Evolutionary conservation across 2,113 vertebrate genomes (phyloP).

Genomic region (Gymnorhina tibicen): DNA sequence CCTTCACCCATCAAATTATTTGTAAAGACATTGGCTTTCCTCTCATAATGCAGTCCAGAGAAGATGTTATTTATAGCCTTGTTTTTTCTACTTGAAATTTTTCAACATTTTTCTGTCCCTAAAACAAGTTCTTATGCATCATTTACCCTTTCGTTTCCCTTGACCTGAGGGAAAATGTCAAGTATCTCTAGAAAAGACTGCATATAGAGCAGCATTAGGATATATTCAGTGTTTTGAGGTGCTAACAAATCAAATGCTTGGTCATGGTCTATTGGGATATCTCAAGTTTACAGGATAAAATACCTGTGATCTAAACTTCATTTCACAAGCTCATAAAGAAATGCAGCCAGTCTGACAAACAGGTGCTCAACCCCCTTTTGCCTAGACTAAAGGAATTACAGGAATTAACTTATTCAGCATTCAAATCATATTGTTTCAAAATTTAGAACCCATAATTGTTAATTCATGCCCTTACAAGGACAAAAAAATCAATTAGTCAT

Average conservation of each 20-base stretch:
- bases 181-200: background rate
- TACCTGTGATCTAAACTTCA: background rate
- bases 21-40: fast-evolving
- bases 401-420: background rate
- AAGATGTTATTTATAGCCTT: background rate
- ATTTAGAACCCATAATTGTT: background rate
- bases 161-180: background rate
- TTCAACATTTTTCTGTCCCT: background rate
- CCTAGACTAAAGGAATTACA: background rate
- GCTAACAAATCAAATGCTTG: background rate
- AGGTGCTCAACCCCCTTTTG: background rate
- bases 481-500: background rate
- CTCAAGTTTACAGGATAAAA: background rate
- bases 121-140: background rate
- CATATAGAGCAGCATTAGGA: background rate
- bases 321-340: background rate
- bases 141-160: background rate
- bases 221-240: background rate
- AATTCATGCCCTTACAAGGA: background rate
- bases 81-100: background rate
- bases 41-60: background rate
- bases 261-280: background rate
- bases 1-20: background rate
- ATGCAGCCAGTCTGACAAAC: background rate
- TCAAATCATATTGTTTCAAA: background rate